These are phyloP conservation scores for Beroe ovata DNA, from an alignment of 37 sponge, comb jelly and placozoan genomes.

Conservation along the genomic window DNA sequence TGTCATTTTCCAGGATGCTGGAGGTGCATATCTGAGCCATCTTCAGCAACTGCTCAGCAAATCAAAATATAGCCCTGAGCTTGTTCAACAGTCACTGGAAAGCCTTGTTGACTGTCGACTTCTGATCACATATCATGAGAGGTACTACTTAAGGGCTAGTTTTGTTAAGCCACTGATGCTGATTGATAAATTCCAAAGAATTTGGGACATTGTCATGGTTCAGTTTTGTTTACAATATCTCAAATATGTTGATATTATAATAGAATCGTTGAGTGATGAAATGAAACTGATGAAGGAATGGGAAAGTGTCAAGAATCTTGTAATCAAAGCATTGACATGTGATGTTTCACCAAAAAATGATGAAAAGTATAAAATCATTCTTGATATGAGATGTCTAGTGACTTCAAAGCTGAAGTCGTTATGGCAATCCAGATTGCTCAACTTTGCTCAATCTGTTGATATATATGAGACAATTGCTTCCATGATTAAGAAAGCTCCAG, in stretches of 20 bases:
- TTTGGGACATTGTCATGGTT: not conserved
- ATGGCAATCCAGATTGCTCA: constrained; percentile 21
- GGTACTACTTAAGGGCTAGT: not conserved
- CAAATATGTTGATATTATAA: constrained; percentile 11
- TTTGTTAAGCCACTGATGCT: not conserved
- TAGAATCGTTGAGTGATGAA: constrained; percentile 18
- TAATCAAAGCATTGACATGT: constrained; percentile 13
- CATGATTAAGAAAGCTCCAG: not conserved
- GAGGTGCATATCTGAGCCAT: not conserved
- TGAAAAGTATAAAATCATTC: not conserved
- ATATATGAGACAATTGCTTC: constrained; percentile 28
- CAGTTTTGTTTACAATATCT: constrained; percentile 32
- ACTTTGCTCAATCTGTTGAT: constrained; percentile 11
- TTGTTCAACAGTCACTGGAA: not conserved
- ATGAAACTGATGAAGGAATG: not conserved
- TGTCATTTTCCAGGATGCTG: constrained; percentile 30
- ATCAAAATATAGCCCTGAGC: not conserved
- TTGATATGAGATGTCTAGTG: not conserved
- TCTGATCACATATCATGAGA: not conserved
- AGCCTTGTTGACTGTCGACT: constrained; percentile 22
- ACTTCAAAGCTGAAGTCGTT: constrained; percentile 11
- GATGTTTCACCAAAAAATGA: not conserved
- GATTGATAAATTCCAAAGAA: not conserved
- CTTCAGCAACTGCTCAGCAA: not conserved
- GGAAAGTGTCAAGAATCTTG: not conserved